A percentile compares a stretch with the other conserved stretches of the same genome.
phyloP scores from a whole-genome alignment of 2,888 invertebrate genomes.

The Phytoseiulus persimilis region DNA sequence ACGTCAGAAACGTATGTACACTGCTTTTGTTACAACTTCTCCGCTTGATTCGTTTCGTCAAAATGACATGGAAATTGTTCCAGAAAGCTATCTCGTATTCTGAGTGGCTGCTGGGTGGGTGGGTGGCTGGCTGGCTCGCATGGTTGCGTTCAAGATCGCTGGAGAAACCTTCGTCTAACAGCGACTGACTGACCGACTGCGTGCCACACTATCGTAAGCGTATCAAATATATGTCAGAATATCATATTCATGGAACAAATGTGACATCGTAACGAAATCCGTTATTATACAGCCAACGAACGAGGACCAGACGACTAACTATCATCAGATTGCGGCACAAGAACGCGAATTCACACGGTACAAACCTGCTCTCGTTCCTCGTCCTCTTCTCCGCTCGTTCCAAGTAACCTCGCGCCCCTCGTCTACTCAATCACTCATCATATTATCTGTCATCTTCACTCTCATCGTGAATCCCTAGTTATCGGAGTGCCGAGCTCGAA shows the following conservation, averaged over 20 bases:
- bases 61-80: not conserved
- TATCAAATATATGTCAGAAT: conserved; percentile 5
- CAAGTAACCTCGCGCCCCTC: too few relatives aligned
- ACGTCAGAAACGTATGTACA: not conserved
- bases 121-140: not conserved
- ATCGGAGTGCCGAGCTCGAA: not conserved
- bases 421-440: not conserved
- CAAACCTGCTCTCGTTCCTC: not conserved
- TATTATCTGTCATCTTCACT: not conserved
- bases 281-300: not conserved
- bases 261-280: not conserved
- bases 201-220: not conserved
- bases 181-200: too few relatives aligned
- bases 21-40: not conserved
- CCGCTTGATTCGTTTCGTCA: not conserved
- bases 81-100: not conserved
- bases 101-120: not conserved
- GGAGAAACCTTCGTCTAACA: not conserved
- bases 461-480: not conserved
- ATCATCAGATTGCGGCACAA: not conserved
- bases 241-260: not conserved
- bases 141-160: not conserved
- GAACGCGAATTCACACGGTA: not conserved
- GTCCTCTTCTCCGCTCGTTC: too few relatives aligned
- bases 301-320: not conserved